Conservation (phyloP, 2,797 vertebrate species). For the Pempheris klunzingeri region DNA sequence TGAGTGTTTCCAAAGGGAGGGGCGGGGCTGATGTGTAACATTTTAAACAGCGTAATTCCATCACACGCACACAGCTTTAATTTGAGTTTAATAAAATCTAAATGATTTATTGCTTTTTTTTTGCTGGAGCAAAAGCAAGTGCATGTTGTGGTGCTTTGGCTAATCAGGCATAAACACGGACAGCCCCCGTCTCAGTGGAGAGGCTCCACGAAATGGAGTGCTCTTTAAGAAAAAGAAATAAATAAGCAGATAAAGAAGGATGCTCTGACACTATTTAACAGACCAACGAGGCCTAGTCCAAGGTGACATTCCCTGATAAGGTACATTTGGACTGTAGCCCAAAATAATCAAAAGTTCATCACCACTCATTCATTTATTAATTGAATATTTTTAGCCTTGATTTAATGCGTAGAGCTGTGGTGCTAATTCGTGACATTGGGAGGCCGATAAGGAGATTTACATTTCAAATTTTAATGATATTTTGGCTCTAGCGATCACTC, state of each 20-base stretch:
- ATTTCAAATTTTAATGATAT: constrained; percentile 89
- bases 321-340: constrained; percentile 85
- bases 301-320: constrained; percentile 89
- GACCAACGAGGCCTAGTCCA: constrained; percentile 84
- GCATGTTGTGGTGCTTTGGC: constrained; percentile 72
- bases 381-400: constrained; percentile 87
- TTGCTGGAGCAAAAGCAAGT: constrained; percentile 63
- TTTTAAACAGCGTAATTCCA: constrained; percentile 79
- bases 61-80: constrained; percentile 83
- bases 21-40: constrained; percentile 54
- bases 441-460: constrained; percentile 87
- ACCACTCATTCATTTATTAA: constrained; percentile 88
- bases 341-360: constrained; percentile 90
- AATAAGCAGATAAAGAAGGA: constrained; percentile 80
- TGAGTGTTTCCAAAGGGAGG: constrained; percentile 38
- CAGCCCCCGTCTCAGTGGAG: constrained; percentile 63
- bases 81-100: constrained; percentile 83
- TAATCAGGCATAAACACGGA: constrained; percentile 84
- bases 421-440: constrained; percentile 85
- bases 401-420: constrained; percentile 82
- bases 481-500: constrained; percentile 82
- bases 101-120: constrained; percentile 84
- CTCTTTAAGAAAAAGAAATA: constrained; percentile 77
- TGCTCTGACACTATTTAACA: constrained; percentile 83
- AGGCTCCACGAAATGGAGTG: constrained; percentile 61